phyloP scores from a whole-genome alignment of 2,797 vertebrate species.

The Neoniphon sammara region DNA sequence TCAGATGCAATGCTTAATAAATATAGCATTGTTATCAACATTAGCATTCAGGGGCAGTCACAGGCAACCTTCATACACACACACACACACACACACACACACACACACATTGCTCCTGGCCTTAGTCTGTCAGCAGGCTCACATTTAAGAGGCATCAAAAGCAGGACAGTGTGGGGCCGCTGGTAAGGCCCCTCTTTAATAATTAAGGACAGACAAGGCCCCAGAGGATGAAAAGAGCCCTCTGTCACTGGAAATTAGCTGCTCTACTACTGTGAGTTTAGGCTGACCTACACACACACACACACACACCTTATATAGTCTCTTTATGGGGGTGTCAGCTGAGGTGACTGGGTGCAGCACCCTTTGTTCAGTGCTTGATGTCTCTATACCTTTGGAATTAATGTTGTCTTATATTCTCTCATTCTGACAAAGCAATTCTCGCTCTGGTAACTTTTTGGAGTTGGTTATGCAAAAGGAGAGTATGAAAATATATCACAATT shows the following conservation, averaged over 20 bases:
- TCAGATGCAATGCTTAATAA: conserved; percentile 76
- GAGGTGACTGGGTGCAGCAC: conserved; percentile 40
- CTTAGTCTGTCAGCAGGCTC: conserved; percentile 88
- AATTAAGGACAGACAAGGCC: conserved; percentile 88
- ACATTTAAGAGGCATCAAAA: conserved; percentile 90
- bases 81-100: too few species aligned
- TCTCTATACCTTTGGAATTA: conserved; percentile 45
- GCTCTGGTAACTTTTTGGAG: not conserved
- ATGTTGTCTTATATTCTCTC: conserved; percentile 52
- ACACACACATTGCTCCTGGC: conserved; percentile 76
- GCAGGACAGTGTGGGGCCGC: conserved; percentile 75
- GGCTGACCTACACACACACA: conserved; percentile 51
- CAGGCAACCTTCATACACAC: conserved; percentile 66
- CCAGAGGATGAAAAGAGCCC: conserved; percentile 86
- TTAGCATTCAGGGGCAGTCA: conserved; percentile 82
- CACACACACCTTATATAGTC: conserved; percentile 13
- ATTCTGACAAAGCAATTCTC: conserved; percentile 3
- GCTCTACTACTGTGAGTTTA: conserved; percentile 78
- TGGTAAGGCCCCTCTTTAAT: conserved; percentile 86
- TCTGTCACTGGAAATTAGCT: conserved; percentile 89
- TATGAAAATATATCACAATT: not conserved
- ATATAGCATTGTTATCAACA: conserved; percentile 81
- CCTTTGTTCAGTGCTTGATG: conserved; percentile 41
- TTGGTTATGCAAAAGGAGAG: not conserved
- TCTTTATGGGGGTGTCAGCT: conserved; percentile 59